Evolutionary conservation across 2,888 invertebrate genomes (phyloP).

Genomic region (Nomada flava): DNA sequence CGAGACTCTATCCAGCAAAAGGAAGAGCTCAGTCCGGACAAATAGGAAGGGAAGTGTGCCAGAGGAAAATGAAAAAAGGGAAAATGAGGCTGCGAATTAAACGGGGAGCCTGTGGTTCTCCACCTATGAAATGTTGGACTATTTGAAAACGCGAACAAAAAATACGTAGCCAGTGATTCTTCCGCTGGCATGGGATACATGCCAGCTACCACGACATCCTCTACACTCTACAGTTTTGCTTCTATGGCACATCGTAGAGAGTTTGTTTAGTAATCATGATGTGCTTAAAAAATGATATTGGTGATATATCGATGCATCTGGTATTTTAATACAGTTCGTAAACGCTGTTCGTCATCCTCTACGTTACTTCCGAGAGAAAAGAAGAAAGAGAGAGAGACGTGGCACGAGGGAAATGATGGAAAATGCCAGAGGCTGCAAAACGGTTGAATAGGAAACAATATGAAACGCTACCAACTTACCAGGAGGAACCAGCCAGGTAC

Average conservation of each 20-base stretch:
- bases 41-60: constrained; percentile 6
- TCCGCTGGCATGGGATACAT: constrained; percentile 17
- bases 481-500: constrained; percentile 41
- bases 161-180: neutral
- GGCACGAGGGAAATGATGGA: constrained; percentile 13
- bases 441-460: constrained; percentile 71
- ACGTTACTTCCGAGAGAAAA: constrained; percentile 11
- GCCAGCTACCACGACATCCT: constrained; percentile 5
- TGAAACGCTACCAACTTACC: constrained; percentile 56
- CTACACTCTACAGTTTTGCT: neutral
- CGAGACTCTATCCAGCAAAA: neutral
- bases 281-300: neutral
- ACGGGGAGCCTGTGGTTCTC: constrained; percentile 40
- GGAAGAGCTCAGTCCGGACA: neutral
- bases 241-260: neutral
- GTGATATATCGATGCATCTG: too few relatives aligned
- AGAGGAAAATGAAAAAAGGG: constrained; percentile 27
- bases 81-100: constrained; percentile 61
- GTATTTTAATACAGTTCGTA: too few relatives aligned
- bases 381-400: neutral
- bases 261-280: neutral
- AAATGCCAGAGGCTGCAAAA: constrained; percentile 63
- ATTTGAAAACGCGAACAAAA: constrained; percentile 26
- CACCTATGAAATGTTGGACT: constrained; percentile 38
- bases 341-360: constrained; percentile 40